phyloP scores from a whole-genome alignment of 2,113 vertebrate species.

The Sardina pilchardus region DNA sequence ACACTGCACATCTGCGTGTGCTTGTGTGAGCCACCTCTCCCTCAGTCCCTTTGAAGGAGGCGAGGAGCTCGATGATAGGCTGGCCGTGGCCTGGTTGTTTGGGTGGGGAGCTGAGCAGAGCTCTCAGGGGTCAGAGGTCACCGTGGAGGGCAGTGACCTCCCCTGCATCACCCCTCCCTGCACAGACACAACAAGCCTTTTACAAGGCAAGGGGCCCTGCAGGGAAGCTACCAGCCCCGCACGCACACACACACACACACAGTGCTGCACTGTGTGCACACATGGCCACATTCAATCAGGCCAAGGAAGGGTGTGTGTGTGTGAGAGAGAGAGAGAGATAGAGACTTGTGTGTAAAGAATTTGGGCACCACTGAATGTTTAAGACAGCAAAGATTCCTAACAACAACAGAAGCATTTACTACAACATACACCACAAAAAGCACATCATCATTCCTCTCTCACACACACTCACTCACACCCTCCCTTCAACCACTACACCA shows the following conservation, averaged over 20 bases:
- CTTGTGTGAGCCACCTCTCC: background rate
- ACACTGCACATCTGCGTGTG: too few relatives aligned
- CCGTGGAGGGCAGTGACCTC: background rate
- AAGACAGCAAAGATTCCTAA: background rate
- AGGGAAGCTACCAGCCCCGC: background rate
- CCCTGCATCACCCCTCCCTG: background rate
- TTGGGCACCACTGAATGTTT: background rate
- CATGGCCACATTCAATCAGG: background rate
- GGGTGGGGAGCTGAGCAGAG: background rate
- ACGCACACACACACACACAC: constrained; percentile 5
- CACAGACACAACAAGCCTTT: constrained; percentile 7
- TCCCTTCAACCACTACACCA: too few relatives aligned
- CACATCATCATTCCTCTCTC: background rate
- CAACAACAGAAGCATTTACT: background rate
- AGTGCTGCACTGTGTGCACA: background rate
- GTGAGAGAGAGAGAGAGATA: background rate
- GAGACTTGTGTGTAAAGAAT: background rate
- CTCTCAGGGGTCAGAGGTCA: background rate
- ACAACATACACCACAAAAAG: background rate
- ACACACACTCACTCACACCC: background rate
- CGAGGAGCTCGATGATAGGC: background rate
- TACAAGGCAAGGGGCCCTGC: constrained; percentile 4
- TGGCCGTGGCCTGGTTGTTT: background rate
- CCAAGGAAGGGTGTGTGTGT: background rate
- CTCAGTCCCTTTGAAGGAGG: constrained; percentile 1